These are phyloP conservation scores for Amazona ochrocephala DNA, from an alignment of 2,797 vertebrate species.

Conservation along the genomic window DNA sequence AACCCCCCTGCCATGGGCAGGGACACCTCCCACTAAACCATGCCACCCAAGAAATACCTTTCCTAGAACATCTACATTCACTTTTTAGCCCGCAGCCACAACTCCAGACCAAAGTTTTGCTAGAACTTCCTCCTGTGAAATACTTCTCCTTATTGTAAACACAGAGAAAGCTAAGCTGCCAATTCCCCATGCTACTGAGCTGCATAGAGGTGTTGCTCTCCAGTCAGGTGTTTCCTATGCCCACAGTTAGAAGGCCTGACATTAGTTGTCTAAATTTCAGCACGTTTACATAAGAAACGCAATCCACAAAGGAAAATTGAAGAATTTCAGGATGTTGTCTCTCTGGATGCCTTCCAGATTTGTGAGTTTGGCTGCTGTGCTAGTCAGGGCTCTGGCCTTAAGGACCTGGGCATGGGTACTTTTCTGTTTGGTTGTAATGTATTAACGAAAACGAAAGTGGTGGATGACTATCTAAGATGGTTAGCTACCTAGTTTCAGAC, in stretches of 20 bases:
- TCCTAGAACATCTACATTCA: background rate
- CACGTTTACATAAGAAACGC: background rate
- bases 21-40: too few relatives aligned
- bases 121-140: background rate
- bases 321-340: background rate
- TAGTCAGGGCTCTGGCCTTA: background rate
- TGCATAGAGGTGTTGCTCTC: background rate
- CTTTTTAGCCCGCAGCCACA: background rate
- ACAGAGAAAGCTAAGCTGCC: background rate
- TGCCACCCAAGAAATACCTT: background rate
- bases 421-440: background rate
- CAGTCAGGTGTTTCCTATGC: background rate
- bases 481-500: background rate
- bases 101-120: background rate
- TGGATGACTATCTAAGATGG: background rate
- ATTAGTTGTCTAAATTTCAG: background rate
- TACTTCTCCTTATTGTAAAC: background rate
- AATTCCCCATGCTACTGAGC: background rate
- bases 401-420: accelerated
- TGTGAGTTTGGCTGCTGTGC: background rate
- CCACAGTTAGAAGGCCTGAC: background rate
- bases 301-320: background rate
- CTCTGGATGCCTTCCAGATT: background rate
- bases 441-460: background rate
- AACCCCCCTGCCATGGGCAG: too few relatives aligned